These are phyloP conservation scores for Orcinus orca DNA, from an alignment of 2,113 vertebrate species.

Conservation along the genomic window DNA sequence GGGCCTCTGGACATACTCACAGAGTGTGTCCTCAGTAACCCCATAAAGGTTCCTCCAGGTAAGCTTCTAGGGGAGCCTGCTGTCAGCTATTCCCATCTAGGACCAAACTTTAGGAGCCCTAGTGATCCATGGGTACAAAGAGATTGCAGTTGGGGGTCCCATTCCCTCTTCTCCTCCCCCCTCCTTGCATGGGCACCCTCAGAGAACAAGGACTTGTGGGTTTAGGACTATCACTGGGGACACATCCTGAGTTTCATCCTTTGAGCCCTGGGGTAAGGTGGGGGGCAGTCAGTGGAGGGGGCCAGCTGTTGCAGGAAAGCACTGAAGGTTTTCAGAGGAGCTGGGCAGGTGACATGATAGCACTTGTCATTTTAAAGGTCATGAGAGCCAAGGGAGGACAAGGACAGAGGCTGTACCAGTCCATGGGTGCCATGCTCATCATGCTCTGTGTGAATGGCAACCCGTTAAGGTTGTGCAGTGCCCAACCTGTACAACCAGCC, in stretches of 20 bases:
- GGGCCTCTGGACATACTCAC: not conserved
- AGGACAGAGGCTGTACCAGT: not conserved
- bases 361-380: not conserved
- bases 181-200: not conserved
- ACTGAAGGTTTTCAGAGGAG: not conserved
- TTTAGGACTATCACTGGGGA: not conserved
- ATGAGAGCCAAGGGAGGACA: not conserved
- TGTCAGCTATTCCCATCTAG: not conserved
- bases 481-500: not conserved
- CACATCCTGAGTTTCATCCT: not conserved
- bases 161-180: no score
- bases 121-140: not conserved
- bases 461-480: not conserved
- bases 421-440: not conserved
- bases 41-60: not conserved
- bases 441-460: not conserved
- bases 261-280: not conserved
- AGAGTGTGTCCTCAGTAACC: not conserved
- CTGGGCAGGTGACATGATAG: not conserved
- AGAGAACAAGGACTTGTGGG: not conserved
- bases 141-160: not conserved
- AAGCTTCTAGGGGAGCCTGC: not conserved
- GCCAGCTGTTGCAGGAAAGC: not conserved
- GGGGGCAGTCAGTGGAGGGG: accelerated
- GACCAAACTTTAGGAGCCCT: not conserved